phyloP scores from a whole-genome alignment of 2,888 invertebrate genomes.

The Acronicta aceris region DNA sequence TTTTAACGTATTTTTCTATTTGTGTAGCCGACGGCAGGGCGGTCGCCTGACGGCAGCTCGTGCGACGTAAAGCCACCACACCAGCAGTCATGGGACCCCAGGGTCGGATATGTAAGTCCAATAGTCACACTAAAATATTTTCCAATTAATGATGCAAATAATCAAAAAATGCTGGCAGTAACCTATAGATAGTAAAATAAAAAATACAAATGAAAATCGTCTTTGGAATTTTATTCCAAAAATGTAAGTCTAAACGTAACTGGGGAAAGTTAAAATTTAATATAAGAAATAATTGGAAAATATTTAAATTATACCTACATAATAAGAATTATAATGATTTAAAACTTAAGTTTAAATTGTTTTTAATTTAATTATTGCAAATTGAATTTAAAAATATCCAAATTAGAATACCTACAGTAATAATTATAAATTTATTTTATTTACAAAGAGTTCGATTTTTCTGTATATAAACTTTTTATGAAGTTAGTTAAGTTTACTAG shows the following conservation, averaged over 20 bases:
- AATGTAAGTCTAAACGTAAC: too few species aligned
- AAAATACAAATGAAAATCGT: background rate
- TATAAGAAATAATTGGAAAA: too few species aligned
- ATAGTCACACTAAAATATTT: constrained; percentile 17
- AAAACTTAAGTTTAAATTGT: too few species aligned
- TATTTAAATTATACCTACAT: too few species aligned
- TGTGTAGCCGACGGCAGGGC: constrained; percentile 82
- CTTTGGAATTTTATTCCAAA: too few species aligned
- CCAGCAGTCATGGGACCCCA: constrained; percentile 86
- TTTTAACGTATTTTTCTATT: constrained; percentile 19
- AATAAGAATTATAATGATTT: too few species aligned
- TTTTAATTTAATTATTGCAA: too few species aligned
- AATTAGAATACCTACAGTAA: background rate
- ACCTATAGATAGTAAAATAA: background rate
- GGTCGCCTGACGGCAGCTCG: constrained; percentile 84
- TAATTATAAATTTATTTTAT: background rate
- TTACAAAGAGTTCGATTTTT: background rate
- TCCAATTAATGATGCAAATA: constrained; percentile 41
- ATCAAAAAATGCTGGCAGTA: background rate
- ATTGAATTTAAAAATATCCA: background rate
- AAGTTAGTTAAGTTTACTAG: constrained; percentile 27
- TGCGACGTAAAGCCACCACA: constrained; percentile 86
- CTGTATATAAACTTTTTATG: constrained; percentile 2
- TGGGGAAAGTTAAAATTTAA: too few species aligned
- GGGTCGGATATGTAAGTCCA: constrained; percentile 86